Percentiles rank a stretch among this genome's conserved stretches.
Evolutionary conservation across 2,797 vertebrate genomes (phyloP).

Genomic region (Myiotriccus ornatus): DNA sequence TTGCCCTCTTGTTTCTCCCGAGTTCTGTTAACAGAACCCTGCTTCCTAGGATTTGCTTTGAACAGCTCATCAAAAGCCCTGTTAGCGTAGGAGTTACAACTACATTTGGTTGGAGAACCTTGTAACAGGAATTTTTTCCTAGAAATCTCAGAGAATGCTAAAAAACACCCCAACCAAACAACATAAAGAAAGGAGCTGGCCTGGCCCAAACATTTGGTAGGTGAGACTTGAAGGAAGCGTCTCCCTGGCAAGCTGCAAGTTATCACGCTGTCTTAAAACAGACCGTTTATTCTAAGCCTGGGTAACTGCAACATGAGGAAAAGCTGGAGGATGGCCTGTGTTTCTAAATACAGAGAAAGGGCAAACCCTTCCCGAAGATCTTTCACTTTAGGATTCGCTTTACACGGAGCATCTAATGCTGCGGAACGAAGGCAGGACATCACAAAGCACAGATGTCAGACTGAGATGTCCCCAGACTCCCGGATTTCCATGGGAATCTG

Average conservation of each 20-base stretch:
- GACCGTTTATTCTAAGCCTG: neutral
- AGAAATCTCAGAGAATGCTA: slow-evolving; percentile 28
- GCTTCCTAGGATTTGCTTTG: neutral
- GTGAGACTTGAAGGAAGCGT: neutral
- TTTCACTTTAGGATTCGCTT: neutral
- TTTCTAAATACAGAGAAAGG: neutral
- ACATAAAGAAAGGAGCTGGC: neutral
- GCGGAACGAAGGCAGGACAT: neutral
- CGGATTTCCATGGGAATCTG: neutral
- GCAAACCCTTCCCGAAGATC: neutral
- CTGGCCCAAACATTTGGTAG: neutral
- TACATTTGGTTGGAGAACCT: neutral
- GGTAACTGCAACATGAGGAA: neutral
- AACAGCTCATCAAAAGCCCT: neutral
- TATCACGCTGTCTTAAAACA: neutral
- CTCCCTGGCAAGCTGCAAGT: neutral
- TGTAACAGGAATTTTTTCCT: neutral
- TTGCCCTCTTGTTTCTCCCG: neutral
- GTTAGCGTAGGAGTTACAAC: neutral
- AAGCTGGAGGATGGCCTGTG: neutral
- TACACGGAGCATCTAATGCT: rapidly evolving
- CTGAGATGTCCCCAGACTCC: neutral
- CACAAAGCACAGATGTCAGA: neutral
- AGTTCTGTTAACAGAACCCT: neutral
- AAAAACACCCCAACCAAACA: neutral